Conservation (phyloP, 2,888 invertebrate species). For the Eristalis tenax region DNA sequence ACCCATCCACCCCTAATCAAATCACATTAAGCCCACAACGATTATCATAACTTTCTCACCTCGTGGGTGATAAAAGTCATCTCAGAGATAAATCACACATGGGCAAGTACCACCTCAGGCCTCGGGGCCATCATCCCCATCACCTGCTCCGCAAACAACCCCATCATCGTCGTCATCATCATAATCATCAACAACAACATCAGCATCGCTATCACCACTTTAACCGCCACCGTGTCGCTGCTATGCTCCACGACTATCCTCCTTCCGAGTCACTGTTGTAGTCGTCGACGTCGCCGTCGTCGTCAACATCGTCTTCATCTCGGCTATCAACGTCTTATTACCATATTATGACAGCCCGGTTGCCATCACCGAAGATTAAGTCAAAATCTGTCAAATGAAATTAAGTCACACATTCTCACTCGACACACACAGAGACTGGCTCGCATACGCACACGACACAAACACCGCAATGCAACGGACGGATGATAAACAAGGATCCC, state of each 20-base stretch:
- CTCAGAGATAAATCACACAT: slow-evolving; percentile 57
- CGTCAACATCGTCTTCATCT: slow-evolving; percentile 65
- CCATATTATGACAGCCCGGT: slow-evolving; percentile 64
- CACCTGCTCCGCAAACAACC: not conserved
- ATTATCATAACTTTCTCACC: slow-evolving; percentile 67
- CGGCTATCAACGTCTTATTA: slow-evolving; percentile 67
- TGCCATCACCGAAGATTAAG: slow-evolving; percentile 63
- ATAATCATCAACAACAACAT: slow-evolving; percentile 48
- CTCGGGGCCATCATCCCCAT: not conserved
- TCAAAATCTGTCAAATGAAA: slow-evolving; percentile 69
- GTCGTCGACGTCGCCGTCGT: not conserved
- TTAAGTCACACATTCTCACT: slow-evolving; percentile 50
- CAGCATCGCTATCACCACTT: slow-evolving; percentile 25
- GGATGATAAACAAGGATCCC: slow-evolving; percentile 45
- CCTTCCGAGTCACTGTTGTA: no score
- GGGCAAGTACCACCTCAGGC: slow-evolving; percentile 23
- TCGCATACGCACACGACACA: not conserved
- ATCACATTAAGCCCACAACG: slow-evolving; percentile 52
- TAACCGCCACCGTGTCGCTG: slow-evolving; percentile 38
- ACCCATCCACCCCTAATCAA: slow-evolving; percentile 29
- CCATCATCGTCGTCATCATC: slow-evolving; percentile 15
- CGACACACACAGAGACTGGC: slow-evolving; percentile 5
- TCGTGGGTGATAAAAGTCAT: slow-evolving; percentile 58
- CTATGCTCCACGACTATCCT: not conserved
- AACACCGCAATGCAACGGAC: slow-evolving; percentile 46